Percentiles rank a stretch among this genome's conserved stretches.
Conservation (phyloP, 2,113 vertebrate species). For the Cyphomyrus discorhynchus region DNA sequence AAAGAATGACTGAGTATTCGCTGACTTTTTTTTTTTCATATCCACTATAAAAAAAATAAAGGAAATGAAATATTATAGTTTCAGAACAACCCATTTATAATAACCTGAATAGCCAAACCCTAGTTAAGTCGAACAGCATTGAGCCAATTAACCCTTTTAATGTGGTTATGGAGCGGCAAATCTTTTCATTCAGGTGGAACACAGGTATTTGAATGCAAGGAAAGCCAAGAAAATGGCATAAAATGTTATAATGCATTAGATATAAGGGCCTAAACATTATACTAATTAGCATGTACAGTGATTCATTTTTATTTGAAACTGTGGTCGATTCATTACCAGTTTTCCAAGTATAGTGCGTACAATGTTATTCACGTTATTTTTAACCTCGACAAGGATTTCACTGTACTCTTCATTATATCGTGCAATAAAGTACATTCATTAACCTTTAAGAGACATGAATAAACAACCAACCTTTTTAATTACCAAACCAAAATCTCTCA, state of each 20-base stretch:
- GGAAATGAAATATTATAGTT: conserved; percentile 42
- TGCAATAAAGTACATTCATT: conserved; percentile 55
- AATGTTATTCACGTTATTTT: conserved; percentile 50
- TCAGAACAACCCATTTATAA: conserved; percentile 35
- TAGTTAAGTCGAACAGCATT: conserved; percentile 47
- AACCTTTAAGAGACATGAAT: conserved; percentile 61
- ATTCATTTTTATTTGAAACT: conserved; percentile 46
- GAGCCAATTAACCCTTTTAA: conserved; percentile 50
- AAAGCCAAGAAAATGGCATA: conserved; percentile 21
- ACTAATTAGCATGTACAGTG: conserved; percentile 52
- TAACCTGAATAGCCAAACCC: conserved; percentile 44
- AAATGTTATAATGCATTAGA: conserved; percentile 50
- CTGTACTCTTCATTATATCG: conserved; percentile 41
- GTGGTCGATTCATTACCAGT: conserved; percentile 35
- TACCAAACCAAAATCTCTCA: conserved; percentile 56
- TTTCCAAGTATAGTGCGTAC: conserved; percentile 39
- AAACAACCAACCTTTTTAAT: conserved; percentile 66
- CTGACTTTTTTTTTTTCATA: conserved; percentile 28
- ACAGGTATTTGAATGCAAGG: conserved; percentile 38
- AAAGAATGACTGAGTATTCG: conserved; percentile 18
- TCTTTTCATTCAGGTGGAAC: conserved; percentile 37
- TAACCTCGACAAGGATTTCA: conserved; percentile 34
- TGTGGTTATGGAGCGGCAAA: conserved; percentile 48
- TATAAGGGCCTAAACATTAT: conserved; percentile 55
- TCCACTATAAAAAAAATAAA: conserved; percentile 33